Base-by-base conservation (phyloP, 1,140 invertebrate genomes). In the Listronotus oregonensis region DNA sequence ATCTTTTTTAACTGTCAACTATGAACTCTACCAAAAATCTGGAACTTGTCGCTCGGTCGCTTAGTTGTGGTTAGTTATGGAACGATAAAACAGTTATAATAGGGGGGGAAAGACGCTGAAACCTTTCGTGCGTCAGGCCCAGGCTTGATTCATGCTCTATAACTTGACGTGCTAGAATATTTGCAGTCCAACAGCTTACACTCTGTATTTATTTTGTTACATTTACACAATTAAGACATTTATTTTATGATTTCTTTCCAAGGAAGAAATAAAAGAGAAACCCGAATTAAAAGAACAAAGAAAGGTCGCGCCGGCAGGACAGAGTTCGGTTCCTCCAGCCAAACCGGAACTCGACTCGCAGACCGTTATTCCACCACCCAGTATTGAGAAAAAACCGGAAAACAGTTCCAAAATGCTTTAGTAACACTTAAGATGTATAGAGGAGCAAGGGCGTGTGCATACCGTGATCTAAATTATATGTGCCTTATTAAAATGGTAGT, bases 351-450 rank as follows among this genome's bases (percentile, higher is more conserved):
- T 67, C 55, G 69, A 72, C 43, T 51, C 61, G 6, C 59, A 64
- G 62, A 7, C 64, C 4, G 12, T 64, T 10, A 61, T 64, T 52
- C 43, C 65, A 21, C 72, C 73, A 18, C 64, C 74, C 67, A 72
- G 72, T 73, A 71, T 73, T 71, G 73, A 73, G 50, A 66, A 73
- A 55, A 67, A 54, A 31, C 14, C 50, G 11, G 71, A 76, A 60
- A 66, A 72, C 64, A 72, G 62, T 69, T 73, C 74, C 31, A 74
- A 76, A 69, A 71, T 66, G 63, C 66, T 76, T 68, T 76, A 76
- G 71, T 77, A 39, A 47, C 27, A 27, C 54, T 61, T 46, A 18
- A 17, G n/a, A 46, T 8, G 7, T 17, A 46, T 46, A 17, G 17
- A 46, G 34, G 34, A 12, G 34, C 34, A 8, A 7, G 7, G 7